Evolutionary conservation across 2,888 invertebrate species (phyloP).

Genomic region (Andrena trimmerana): DNA sequence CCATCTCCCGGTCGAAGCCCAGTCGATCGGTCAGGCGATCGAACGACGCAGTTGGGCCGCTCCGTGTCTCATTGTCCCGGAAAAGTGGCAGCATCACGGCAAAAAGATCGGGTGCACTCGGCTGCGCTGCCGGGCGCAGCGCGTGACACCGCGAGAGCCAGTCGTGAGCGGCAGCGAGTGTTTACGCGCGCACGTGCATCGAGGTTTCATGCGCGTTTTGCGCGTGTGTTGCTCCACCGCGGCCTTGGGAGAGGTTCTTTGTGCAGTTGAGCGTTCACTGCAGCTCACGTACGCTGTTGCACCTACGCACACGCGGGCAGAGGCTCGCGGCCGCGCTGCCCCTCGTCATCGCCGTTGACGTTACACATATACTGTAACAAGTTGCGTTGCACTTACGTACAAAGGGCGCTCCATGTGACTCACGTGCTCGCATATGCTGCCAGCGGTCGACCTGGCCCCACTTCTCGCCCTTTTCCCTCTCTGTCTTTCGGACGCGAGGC

Average conservation of each 20-base stretch:
- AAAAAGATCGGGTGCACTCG: constrained; percentile 56
- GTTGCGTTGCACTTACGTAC: constrained; percentile 77
- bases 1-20: neutral
- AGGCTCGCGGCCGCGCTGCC: constrained; percentile 5
- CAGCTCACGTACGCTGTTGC: constrained; percentile 59
- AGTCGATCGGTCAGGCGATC: constrained; percentile 60
- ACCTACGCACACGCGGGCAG: constrained; percentile 16
- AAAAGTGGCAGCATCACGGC: constrained; percentile 75
- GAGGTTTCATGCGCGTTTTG: constrained; percentile 24
- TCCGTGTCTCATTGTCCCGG: constrained; percentile 79
- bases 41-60: constrained; percentile 59
- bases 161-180: constrained; percentile 27
- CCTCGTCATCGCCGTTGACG: constrained; percentile 48
- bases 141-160: constrained; percentile 27
- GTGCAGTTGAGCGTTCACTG: constrained; percentile 80
- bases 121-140: constrained; percentile 6
- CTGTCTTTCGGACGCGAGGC: constrained; percentile 24
- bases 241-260: constrained; percentile 85
- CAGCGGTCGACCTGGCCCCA: constrained; percentile 47
- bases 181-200: constrained; percentile 59
- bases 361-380: constrained; percentile 74
- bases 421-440: constrained; percentile 76
- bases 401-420: constrained; percentile 79
- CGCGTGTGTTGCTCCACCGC: constrained; percentile 55
- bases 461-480: constrained; percentile 27